Base-by-base conservation (phyloP, 2,797 vertebrate species). In the Apodemus agrarius region DNA sequence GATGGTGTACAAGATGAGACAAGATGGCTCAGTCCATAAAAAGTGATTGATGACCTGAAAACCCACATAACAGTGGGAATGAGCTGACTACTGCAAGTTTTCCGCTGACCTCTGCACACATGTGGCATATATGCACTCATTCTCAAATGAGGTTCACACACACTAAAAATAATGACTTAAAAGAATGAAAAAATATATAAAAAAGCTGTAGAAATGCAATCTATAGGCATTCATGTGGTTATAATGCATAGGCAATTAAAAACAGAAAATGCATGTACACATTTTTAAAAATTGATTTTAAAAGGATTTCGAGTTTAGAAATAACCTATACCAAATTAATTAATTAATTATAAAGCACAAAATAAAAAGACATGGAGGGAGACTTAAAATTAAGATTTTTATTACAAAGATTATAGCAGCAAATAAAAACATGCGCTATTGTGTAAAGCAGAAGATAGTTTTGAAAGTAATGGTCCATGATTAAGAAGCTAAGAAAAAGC, bases 381-480 rank as follows among this genome's bases (percentile, higher is more conserved):
- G 22, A 81, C 61, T 57, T 65, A 3, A 84, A 90, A 82, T 61
- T 89, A 2, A 94, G 31, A 19, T n/a, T 96, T 63, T 76, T 43
- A 88, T 13, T 89, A 49, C n/a, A 74, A 83, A 93, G 88, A 91
- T 46, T 65, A 86, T 0, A 69, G 22, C 80, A 91, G 26, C 31
- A 81, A 26, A 94, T 61, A 54, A 93, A 89, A 85, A 54, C 21
- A 46, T n/a, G n/a, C 19, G 90, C 2, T 78, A 1, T 84, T 37
- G 69, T 6, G 34, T 76, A 96, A 95, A 97, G 34, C 49, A 76
- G 3, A 91, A 89, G 34, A 24, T 90, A 78, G 3, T 84, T 94
- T 85, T 61, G 79, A 93, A 75, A 78, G 17, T 78, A 54, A 24
- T 72, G 31, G 17, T 34, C 31, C 40, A 95, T 14, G 6, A 95